phyloP scores from a whole-genome alignment of 2,113 vertebrate species.

The Enhydra lutris region DNA sequence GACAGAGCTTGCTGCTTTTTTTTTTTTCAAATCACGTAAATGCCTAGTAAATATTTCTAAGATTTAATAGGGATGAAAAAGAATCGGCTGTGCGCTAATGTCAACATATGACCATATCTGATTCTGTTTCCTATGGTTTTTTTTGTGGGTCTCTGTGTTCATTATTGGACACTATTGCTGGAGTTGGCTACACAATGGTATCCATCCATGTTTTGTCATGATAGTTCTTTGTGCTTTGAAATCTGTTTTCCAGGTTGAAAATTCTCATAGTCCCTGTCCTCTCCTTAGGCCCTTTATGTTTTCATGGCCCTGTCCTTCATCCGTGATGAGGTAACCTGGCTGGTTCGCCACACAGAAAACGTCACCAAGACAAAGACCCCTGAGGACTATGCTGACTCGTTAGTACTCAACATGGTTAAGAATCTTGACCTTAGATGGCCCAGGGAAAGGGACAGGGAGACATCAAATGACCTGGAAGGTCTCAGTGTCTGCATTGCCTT shows the following conservation, averaged over 20 bases:
- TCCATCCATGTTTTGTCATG: background rate
- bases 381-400: slow-evolving; percentile 90
- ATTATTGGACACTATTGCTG: background rate
- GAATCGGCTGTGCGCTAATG: background rate
- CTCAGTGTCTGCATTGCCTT: background rate
- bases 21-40: background rate
- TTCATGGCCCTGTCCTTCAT: slow-evolving; percentile 95
- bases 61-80: background rate
- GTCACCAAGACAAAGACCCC: slow-evolving; percentile 92
- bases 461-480: background rate
- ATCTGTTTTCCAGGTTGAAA: background rate
- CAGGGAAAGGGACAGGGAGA: background rate
- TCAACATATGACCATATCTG: background rate
- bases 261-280: background rate
- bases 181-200: background rate
- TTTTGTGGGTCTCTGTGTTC: background rate
- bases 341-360: slow-evolving; percentile 91
- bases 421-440: background rate
- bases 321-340: slow-evolving; percentile 94
- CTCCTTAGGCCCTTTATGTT: slow-evolving; percentile 87
- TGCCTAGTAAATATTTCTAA: slow-evolving; percentile 50
- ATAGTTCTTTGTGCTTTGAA: slow-evolving; percentile 20
- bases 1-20: slow-evolving; percentile 10
- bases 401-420: slow-evolving; percentile 45
- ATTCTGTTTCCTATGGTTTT: background rate